Evolutionary conservation across 35 echinoderm and acorn worm species (phyloP), one percentile per base, ranked within the genome.

Genomic region (Acanthaster planci): DNA sequence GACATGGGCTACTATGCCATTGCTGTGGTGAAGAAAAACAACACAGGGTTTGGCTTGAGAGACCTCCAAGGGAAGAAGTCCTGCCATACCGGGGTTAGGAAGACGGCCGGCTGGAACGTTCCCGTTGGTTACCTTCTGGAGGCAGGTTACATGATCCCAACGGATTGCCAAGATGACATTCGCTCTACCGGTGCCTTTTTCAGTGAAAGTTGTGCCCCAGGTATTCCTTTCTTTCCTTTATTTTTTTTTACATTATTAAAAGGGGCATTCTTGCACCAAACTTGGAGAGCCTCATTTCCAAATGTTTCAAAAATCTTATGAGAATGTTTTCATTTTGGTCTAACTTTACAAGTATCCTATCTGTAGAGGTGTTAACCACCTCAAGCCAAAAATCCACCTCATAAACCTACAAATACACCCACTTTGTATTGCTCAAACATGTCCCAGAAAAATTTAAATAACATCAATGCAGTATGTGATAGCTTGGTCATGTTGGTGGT

Each of bases 21-120:
- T 37, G 95, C 95, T 54, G 88, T 93, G 19, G 87, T 86, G 0
- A 82, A 76, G 51, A 68, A 55, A 5, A 57, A 52, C n/a, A 79
- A 88, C 52, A 78, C 92, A 18, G 76, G 34, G n/a, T 55, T 97
- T 18, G 88, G 0, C 30, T 27, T 97, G 19, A 53, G 77, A 1
- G 82, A 81, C 38, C 88, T 97, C 7, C 35, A 34, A 50, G 88
- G 88, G 1, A 89, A 84, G 38, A 82, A 67, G 7, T 80, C 87
- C 1, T 93, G 91, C 51, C 94, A 97, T 76, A 93, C 90, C 4
- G 95, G 95, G 2, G 58, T 93, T 12, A 86, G 58, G 21, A 86
- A 81, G 53, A 93, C 95, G 0, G 90, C 90, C 10, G 95, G 95
- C n/a, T 97, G 95, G 95, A 93, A 93, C 55, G 82, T 97, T 23